Conservation (phyloP, 2,888 invertebrate species). For the Papilio gigon region DNA sequence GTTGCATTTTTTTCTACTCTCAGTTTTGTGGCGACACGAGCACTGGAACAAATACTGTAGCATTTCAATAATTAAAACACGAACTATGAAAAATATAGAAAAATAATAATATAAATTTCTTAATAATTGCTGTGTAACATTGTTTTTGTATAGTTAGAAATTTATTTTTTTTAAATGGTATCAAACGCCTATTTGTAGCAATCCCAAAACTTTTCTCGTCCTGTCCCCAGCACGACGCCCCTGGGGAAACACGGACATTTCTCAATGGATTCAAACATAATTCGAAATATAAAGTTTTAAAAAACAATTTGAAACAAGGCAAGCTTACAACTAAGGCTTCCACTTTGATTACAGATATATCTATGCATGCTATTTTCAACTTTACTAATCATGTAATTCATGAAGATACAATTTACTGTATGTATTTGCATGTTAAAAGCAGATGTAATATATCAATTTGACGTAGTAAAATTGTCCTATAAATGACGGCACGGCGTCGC, state of each 20-base stretch:
- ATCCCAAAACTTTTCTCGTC: neutral
- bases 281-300: neutral
- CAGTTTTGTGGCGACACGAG: neutral
- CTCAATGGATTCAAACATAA: conserved; percentile 1
- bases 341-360: neutral
- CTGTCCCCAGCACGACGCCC: neutral
- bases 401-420: neutral
- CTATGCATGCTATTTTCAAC: neutral
- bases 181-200: neutral
- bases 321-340: no score
- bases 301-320: neutral
- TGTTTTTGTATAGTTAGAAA: no score
- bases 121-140: no score
- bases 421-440: conserved; percentile 12
- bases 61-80: no score
- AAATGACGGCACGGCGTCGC: conserved; percentile 2
- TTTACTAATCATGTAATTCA: neutral
- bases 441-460: conserved; percentile 22
- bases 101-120: no score
- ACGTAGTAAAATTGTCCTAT: conserved; percentile 22
- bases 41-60: no score
- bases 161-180: neutral
- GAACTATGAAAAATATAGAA: no score
- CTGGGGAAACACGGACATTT: neutral
- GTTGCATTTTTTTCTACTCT: neutral